A percentile compares a stretch with the other conserved stretches of the same genome.
Evolutionary conservation across 1,140 invertebrate species (phyloP).

Genomic region (Calephelis nemesis): DNA sequence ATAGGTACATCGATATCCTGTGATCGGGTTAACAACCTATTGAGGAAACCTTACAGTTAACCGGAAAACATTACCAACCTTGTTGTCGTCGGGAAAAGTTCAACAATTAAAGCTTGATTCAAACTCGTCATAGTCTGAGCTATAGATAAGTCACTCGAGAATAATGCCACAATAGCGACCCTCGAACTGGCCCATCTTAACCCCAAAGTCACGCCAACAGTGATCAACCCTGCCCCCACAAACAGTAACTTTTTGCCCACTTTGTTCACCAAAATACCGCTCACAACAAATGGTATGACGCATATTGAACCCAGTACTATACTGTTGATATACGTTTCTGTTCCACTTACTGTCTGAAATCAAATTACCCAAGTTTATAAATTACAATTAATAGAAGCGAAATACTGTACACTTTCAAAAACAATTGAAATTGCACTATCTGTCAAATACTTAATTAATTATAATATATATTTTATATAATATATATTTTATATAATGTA

Average conservation of each 20-base stretch:
- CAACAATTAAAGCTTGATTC: constrained; percentile 64
- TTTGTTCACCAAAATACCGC: constrained; percentile 54
- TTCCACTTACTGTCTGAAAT: constrained; percentile 55
- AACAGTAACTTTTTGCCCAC: constrained; percentile 58
- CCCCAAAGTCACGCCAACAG: constrained; percentile 34
- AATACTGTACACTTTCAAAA: no score
- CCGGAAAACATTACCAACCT: constrained; percentile 51
- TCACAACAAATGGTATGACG: constrained; percentile 49
- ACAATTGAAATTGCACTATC: no score
- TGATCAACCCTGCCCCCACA: constrained; percentile 29
- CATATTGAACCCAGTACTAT: constrained; percentile 55
- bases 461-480: no score
- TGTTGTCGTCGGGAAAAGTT: constrained; percentile 77
- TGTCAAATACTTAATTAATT: no score
- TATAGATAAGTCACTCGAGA: constrained; percentile 65
- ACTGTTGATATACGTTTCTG: constrained; percentile 63
- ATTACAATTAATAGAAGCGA: no score
- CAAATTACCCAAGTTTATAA: no score
- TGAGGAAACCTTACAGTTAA: no score
- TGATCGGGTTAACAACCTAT: no score
- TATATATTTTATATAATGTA: no score
- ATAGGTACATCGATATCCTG: no score
- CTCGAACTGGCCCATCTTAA: constrained; percentile 46
- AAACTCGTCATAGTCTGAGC: constrained; percentile 61
- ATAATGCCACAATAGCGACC: constrained; percentile 50